Evolutionary conservation across 92 coral and sea anemone genomes (phyloP), one percentile per base, ranked within the genome.

Genomic region (Paragorgia papillata): DNA sequence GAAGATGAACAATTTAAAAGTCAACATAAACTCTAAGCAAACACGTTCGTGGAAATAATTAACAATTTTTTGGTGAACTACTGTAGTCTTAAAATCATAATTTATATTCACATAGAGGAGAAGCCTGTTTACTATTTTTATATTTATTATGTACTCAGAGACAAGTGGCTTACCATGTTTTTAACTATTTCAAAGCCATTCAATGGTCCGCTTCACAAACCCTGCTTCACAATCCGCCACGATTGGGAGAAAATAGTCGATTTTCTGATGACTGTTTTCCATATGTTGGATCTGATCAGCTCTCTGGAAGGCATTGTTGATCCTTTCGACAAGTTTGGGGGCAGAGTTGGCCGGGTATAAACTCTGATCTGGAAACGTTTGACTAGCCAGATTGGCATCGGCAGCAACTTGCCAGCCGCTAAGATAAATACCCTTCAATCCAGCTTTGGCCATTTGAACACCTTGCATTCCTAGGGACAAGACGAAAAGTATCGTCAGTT

Each of bases 401-500:
- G 97, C 97, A 7, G 97, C 97, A 26, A 92, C 97, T 80, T 92
- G 97, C 97, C 97, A 92, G 49, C 97, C 97, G 81, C 97, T 92
- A 79, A 92, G 84, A 63, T 92, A 92, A 79, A 92, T 92, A 58
- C 96, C 91, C 66, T 88, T 85, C 69, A 92, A 76, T 10, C 96
- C 96, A 25, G 89, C 97, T 67, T 92, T 92, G 26, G 97, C 97
- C 97, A 92, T 92, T 66, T 92, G 97, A 29, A 85, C 91, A 41
- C 96, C 97, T 65, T 92, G 97, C 32, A 96, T 90, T 60, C 97
- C 97, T 92, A 33, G 0, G n/a, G n/a, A n/a, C n/a, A 21, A 35
- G 10, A 37, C 4, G 10, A 10, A 37, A 4, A 10, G 6, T 4
- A 37, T 37, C n/a, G n/a, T n/a, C n/a, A n/a, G n/a, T n/a, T n/a